Base-by-base conservation (phyloP, 2,888 invertebrate species). In the Morpho deidamia region DNA sequence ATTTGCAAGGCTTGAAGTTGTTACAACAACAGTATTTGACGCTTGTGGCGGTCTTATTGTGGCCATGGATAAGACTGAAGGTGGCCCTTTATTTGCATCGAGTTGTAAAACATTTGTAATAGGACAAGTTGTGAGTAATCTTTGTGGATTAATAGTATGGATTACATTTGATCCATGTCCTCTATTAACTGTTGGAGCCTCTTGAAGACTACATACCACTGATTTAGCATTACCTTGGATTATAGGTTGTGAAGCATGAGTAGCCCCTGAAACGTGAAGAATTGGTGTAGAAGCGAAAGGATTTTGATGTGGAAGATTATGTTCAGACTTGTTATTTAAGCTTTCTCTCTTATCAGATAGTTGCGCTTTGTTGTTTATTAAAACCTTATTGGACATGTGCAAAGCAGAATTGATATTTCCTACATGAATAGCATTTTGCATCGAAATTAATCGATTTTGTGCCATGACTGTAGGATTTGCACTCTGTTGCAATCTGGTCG, bases 401-500 rank as follows among this genome's bases (percentile, higher is more conserved):
- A 85, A 60, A 37, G 76, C 58, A 11, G 82, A 70, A 72, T 78
- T 86, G 38, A 81, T 69, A 62, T 78, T 81, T 37, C 76, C 74
- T 23, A 81, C 69, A 49, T 86, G 83, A 44, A 84, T 66, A 35
- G 84, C 74, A 65, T 83, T 84, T 68, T 85, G 84, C 83, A 89
- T 81, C 1, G 86, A 78, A 63, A 89, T 81, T 39, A 90, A 68
- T 39, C 90, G 77, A 68, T 89, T 90, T 66, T 88, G 89, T 8
- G 87, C 79, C 79, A 88, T 76, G 8, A 87, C 77, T 42, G 87
- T 81, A 47, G 84, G 74, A 68, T 82, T 88, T 44, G 78, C 71
- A 48, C 66, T 81, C 56, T 76, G 79, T 58, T 80, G 81, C 56
- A 84, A 65, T 65, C 68, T 79, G 7, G 81, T 77, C 37, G 90